Evolutionary conservation across 2,797 vertebrate species (phyloP), one percentile per base, ranked within the genome.

Genomic region (Staurois parvus): DNA sequence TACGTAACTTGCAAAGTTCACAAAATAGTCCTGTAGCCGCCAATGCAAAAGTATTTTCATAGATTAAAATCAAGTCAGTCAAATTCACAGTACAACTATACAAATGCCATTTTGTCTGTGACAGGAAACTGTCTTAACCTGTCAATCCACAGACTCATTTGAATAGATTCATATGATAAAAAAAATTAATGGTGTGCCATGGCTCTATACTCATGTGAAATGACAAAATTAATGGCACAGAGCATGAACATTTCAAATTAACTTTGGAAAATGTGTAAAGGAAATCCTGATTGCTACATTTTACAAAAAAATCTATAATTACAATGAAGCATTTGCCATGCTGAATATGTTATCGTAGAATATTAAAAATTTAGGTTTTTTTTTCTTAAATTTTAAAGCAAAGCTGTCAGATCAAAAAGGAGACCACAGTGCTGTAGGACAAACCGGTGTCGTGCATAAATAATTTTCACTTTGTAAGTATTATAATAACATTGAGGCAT

Each of bases 71-170:
- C 28, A 67, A 26, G 37, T 29, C 62, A 29, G 13, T 66, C 62
- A 42, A 11, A 78, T 26, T 67, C 37, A 78, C 59, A 67, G 62
- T 66, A 67, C n/a, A 67, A 42, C 67, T 78, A 78, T 12, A 29
- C 62, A 78, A 67, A 67, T 78, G 76, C 64, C n/a, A 42, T 42
- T n/a, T 78, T 66, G n/a, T 78, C 76, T 66, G n/a, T 11, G 26
- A 34, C 32, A 28, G 30, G 32, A 37, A 76, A 76, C 64, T 76
- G 6, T 62, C 34, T 40, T n/a, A 78, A 59, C 17, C 28, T 68
- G 74, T 30, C 74, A 76, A 21, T 62, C 21, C 28, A 19, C 28
- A 68, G 26, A 42, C 29, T 79, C 2, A 79, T 68, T 68, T 67
- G 26, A 64, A 79, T 79, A 48, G 42, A 37, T 21, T 42, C 19